Conservation (phyloP, 2,797 vertebrate species). For the Neosalanx taihuensis region DNA sequence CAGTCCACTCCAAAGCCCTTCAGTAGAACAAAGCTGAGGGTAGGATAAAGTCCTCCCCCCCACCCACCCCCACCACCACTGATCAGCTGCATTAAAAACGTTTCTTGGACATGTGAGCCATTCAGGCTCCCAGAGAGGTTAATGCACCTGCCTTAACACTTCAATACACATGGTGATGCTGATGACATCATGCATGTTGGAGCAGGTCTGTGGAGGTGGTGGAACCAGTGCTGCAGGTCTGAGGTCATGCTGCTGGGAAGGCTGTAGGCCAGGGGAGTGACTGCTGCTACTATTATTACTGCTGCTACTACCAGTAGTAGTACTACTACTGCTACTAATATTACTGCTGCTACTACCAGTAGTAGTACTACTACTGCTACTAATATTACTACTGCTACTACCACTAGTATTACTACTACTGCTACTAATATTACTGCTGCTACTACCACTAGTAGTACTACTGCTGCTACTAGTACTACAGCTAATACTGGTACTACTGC, state of each 20-base stretch:
- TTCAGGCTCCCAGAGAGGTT: neutral
- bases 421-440: too few relatives aligned
- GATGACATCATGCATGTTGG: constrained; percentile 25
- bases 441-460: neutral
- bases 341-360: too few relatives aligned
- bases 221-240: constrained; percentile 59
- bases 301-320: neutral
- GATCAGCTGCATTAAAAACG: neutral
- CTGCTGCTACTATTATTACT: neutral
- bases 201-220: constrained; percentile 48
- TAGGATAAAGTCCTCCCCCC: neutral
- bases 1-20: neutral
- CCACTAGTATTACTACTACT: neutral
- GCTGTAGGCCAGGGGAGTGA: constrained; percentile 10
- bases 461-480: neutral
- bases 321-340: neutral
- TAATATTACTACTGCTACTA: too few relatives aligned
- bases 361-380: too few relatives aligned
- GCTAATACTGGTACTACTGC: neutral
- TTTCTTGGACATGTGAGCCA: too few relatives aligned
- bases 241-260: constrained; percentile 8
- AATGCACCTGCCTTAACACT: neutral
- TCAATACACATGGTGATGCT: neutral
- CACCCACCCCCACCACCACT: too few relatives aligned
- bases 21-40: neutral